A percentile compares a stretch with the other conserved stretches of the same genome.
Evolutionary conservation across 2,113 vertebrate genomes (phyloP).

Genomic region (Hypocryptadius cinnamomeus): DNA sequence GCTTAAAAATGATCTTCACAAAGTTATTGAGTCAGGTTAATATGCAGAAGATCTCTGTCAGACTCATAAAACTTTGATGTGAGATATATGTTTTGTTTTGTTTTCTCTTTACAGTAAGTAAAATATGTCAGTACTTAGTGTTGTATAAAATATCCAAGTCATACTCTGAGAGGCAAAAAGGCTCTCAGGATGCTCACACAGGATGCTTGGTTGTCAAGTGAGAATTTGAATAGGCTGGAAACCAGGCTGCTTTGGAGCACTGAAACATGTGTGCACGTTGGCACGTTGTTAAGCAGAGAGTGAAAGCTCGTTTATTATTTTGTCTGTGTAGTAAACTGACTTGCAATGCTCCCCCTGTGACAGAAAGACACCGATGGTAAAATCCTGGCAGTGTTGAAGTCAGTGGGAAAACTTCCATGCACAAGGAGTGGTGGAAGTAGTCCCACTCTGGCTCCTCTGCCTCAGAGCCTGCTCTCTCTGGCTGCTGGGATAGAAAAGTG

Average conservation of each 20-base stretch:
- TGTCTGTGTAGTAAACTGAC: background rate
- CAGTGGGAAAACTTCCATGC: background rate
- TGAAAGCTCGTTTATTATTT: background rate
- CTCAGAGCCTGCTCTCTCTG: background rate
- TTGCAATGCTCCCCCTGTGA: background rate
- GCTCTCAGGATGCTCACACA: background rate
- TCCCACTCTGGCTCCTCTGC: background rate
- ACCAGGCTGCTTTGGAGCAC: background rate
- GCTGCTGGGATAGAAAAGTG: background rate
- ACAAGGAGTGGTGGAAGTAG: background rate
- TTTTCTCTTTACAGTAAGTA: background rate
- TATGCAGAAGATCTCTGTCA: background rate
- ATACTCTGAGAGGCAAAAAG: background rate
- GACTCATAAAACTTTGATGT: background rate
- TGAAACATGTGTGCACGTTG: rapidly evolving
- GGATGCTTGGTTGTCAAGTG: background rate
- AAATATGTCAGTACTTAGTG: background rate
- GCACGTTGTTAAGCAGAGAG: background rate
- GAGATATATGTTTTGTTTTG: background rate
- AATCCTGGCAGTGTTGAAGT: background rate
- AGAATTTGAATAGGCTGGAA: background rate
- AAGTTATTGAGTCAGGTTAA: conserved; percentile 31
- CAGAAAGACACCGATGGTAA: background rate
- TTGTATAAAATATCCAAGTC: background rate
- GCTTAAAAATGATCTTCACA: conserved; percentile 47